Base-by-base conservation (phyloP, 1,140 invertebrate species). In the Drosophila biarmipes region DNA sequence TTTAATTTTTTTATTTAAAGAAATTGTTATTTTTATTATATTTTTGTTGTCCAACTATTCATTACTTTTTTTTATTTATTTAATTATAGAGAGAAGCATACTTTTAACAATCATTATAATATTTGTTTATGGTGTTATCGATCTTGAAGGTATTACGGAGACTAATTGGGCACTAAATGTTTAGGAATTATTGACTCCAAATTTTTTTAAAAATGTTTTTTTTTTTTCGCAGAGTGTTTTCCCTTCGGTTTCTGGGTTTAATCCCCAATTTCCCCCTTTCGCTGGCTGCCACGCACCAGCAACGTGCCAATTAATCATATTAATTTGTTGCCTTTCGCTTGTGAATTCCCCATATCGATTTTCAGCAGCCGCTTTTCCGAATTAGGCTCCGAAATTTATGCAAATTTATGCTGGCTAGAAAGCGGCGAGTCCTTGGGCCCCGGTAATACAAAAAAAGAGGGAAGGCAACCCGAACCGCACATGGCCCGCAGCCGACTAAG, bases 261-360 rank as follows among this genome's bases (percentile, higher is more conserved):
- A 2, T 3, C 12, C 31, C 12, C 2, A 14, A 6, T 10, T 35
- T 27, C 29, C 14, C 15, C 51, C 19, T 40, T 63, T 56, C n/a
- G 51, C 51, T 54, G 34, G 52, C 40, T 75, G 24, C 71, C 53
- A 75, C 53, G 48, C 54, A 57, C 58, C 71, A 49, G 34, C 40
- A 76, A 76, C 73, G 62, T 68, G 82, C 56, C 82, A 87, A 87
- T 86, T 86, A 86, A 86, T 86, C 82, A 86, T 75, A 87, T 86
- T 87, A 86, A 86, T 78, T 87, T 86, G 80, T 63, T 80, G 76
- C 67, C 63, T 43, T 53, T 52, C 40, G 49, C 49, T 67, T 54
- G 72, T 38, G 55, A 45, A 76, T 59, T 67, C 68, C 67, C 45
- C 37, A 38, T 73, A 86, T 87, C 78, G 81, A 86, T 86, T 87